These are phyloP conservation scores for Meiosimyza platycephala DNA, from an alignment of 2,888 invertebrate genomes.

Conservation along the genomic window DNA sequence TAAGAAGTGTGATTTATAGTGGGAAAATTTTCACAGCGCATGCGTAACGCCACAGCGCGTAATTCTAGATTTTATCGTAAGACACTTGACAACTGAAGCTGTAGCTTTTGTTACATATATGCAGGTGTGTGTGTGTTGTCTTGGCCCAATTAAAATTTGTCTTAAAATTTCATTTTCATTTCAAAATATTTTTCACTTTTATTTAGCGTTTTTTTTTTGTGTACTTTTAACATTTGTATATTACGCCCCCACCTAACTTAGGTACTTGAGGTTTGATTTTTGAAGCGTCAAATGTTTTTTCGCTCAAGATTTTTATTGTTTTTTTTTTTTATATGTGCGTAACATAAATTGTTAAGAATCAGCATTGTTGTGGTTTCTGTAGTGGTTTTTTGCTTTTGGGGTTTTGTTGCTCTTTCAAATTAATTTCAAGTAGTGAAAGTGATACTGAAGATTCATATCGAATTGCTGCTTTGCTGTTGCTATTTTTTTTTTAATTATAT, in stretches of 20 bases:
- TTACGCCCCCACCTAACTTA: too few relatives aligned
- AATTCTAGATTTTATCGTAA: conserved; percentile 11
- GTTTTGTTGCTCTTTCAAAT: background rate
- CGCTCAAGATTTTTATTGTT: background rate
- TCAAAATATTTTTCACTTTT: background rate
- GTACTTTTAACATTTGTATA: too few relatives aligned
- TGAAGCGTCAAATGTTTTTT: background rate
- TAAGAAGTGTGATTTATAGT: background rate
- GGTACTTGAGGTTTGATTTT: too few relatives aligned
- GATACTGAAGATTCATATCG: background rate
- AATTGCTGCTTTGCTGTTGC: background rate
- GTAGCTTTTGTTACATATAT: background rate
- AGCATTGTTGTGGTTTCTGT: background rate
- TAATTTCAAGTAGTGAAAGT: conserved; percentile 16
- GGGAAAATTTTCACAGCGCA: conserved; percentile 8
- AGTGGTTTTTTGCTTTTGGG: background rate
- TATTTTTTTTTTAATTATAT: background rate
- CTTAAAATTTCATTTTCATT: conserved; percentile 5
- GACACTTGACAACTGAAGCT: background rate
- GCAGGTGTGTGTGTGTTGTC: background rate
- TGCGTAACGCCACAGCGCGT: conserved; percentile 12
- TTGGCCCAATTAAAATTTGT: background rate
- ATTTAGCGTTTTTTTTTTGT: background rate
- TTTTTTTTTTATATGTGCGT: background rate
- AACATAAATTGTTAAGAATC: background rate